Evolutionary conservation across 2,797 vertebrate species (phyloP), one percentile per base, ranked within the genome.

Genomic region (Halcyon badia): DNA sequence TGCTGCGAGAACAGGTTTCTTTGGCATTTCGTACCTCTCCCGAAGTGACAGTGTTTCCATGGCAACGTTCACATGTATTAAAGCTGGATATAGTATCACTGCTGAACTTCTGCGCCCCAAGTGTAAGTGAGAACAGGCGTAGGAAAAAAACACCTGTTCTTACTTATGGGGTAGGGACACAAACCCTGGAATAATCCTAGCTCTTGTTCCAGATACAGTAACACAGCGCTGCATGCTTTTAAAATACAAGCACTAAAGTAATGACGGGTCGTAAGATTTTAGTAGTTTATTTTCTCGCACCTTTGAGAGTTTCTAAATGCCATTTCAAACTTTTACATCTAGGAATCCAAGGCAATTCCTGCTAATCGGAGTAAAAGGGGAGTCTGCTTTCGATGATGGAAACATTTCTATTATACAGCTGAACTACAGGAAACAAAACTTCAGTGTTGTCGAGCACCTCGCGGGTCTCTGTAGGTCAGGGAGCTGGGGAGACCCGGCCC

Each of bases 31-130:
- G 9, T 90, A 90, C 88, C 92, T 95, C 89, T 95, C 79, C 30
- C 70, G 21, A 77, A 90, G 73, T 54, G 94, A 94, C 31, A 61
- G 77, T 2, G 80, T 97, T 97, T 94, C 97, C 92, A 94, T 13
- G 18, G 95, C 65, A 97, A 97, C 90, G 5, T 64, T 95, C 89
- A 71, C 83, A 73, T 96, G 90, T 82, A 90, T 77, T 95, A 84
- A 82, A 71, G 85, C 77, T 84, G 77, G 77, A 91, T 94, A 87
- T 6, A 89, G 95, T 57, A 89, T 69, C 86, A 58, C 66, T 85
- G 92, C 70, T 87, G 91, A 96, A 95, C 91, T 88, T 44, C 31
- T 24, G 64, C 0, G 5, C 71, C 90, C 86, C 19, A 62, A 94
- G 84, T 39, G 42, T 49, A 92, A 95, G 68, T 82, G 93, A 94